Conservation (phyloP, 1,140 invertebrate genomes). For the Pachyrhynchus sulphureomaculatus region DNA sequence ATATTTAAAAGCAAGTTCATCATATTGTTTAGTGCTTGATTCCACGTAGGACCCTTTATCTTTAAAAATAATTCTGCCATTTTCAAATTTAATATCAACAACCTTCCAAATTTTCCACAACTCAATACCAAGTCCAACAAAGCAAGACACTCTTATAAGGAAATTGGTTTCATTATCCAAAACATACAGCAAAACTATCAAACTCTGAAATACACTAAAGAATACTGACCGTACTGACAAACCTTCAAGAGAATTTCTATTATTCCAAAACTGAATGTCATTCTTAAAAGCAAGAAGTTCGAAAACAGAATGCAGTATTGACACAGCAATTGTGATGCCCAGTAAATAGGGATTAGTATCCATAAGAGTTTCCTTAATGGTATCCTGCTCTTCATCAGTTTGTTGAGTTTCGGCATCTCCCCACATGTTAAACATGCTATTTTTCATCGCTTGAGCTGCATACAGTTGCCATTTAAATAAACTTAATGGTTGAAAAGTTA, state of each 20-base stretch:
- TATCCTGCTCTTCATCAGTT: conserved; percentile 93
- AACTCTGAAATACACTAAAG: conserved; percentile 96
- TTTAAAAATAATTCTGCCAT: conserved; percentile 74
- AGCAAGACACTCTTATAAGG: conserved; percentile 88
- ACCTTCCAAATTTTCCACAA: conserved; percentile 99
- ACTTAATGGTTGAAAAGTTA: conserved; percentile 93
- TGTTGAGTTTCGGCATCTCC: conserved; percentile 64
- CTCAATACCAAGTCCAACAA: conserved; percentile 95
- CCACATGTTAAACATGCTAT: conserved; percentile 77
- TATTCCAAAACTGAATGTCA: conserved; percentile 99
- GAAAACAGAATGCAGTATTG: conserved; percentile 95
- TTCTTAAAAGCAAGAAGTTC: conserved; percentile 99
- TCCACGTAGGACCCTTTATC: conserved; percentile 97
- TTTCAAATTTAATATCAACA: conserved; percentile 79
- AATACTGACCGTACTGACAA: conserved; percentile 98
- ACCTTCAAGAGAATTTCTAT: conserved; percentile 94
- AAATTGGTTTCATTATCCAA: conserved; percentile 98
- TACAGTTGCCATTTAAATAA: conserved; percentile 98
- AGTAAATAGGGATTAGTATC: conserved; percentile 97
- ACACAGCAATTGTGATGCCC: conserved; percentile 88
- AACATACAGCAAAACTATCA: conserved; percentile 94
- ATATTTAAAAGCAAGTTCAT: conserved; percentile 94
- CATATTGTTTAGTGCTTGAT: conserved; percentile 93
- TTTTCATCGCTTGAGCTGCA: conserved; percentile 88
- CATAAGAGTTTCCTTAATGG: conserved; percentile 92